phyloP scores from a whole-genome alignment of 2,113 vertebrate genomes.

The Sebastes schlegelii region DNA sequence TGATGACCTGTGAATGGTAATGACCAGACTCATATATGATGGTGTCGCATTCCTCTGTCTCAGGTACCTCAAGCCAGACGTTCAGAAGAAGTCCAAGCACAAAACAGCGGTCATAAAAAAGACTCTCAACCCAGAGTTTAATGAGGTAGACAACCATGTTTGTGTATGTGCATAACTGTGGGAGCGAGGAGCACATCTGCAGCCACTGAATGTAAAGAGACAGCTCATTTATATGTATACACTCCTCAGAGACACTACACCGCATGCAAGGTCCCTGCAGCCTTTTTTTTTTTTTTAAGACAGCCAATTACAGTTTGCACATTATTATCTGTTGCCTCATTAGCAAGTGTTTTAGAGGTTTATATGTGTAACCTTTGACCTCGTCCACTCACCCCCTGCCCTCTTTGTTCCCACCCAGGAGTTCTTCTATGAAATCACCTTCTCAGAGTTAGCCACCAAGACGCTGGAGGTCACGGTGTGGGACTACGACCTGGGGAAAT shows the following conservation, averaged over 20 bases:
- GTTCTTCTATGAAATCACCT: constrained; percentile 91
- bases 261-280: constrained; percentile 20
- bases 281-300: background rate
- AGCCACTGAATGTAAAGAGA: constrained; percentile 8
- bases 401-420: constrained; percentile 78
- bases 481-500: constrained; percentile 92
- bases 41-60: constrained; percentile 27
- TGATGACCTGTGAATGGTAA: constrained; percentile 15
- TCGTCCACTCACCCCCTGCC: background rate
- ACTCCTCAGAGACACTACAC: background rate
- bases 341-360: constrained; percentile 21
- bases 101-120: constrained; percentile 93
- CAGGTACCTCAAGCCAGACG: constrained; percentile 92
- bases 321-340: constrained; percentile 15
- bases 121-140: constrained; percentile 93
- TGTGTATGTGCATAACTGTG: constrained; percentile 23
- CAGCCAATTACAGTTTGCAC: constrained; percentile 40
- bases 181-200: background rate
- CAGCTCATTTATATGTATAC: constrained; percentile 24
- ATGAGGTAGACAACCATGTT: constrained; percentile 85
- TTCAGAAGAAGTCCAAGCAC: constrained; percentile 93
- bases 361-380: constrained; percentile 27
- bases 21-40: background rate
- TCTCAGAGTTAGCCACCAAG: constrained; percentile 86
- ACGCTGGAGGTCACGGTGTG: constrained; percentile 92